A percentile compares a stretch with the other conserved stretches of the same genome.
phyloP scores from a whole-genome alignment of 2,797 vertebrate species.

The Nyctalus aviator region DNA sequence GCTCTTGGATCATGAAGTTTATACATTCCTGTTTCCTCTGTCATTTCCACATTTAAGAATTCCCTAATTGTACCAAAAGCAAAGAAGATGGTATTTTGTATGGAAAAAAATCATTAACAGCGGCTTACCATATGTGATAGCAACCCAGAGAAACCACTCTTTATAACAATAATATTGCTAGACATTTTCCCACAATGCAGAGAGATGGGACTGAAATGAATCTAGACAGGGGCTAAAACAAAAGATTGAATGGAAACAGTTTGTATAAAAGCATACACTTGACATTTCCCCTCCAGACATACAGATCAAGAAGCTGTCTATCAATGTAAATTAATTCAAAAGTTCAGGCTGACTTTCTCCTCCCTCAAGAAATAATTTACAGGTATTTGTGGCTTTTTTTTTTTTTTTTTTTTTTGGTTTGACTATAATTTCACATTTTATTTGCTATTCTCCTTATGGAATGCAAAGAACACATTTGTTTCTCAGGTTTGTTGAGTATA shows the following conservation, averaged over 20 bases:
- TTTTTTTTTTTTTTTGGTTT: fast-evolving
- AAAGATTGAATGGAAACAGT: constrained; percentile 1
- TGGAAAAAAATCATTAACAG: not conserved
- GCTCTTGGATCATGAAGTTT: not conserved
- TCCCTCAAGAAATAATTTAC: constrained; percentile 51
- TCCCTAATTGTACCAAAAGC: not conserved
- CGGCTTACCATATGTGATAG: not conserved
- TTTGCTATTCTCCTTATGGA: constrained; percentile 30
- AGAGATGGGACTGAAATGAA: constrained; percentile 19
- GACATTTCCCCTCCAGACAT: constrained; percentile 4
- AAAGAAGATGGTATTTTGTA: not conserved
- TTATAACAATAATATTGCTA: not conserved
- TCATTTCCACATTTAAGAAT: not conserved
- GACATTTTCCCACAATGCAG: not conserved
- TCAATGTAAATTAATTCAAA: constrained; percentile 37
- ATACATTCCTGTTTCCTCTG: not conserved
- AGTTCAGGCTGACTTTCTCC: constrained; percentile 40
- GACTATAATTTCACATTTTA: constrained; percentile 34
- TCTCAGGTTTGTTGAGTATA: constrained; percentile 13
- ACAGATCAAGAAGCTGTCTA: constrained; percentile 18
- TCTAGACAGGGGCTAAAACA: not conserved
- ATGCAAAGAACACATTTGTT: constrained; percentile 14
- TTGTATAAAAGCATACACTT: constrained; percentile 38
- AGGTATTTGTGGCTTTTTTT: not conserved
- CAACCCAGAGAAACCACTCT: not conserved